Percentiles rank a stretch among this genome's conserved stretches.
phyloP scores from a whole-genome alignment of 2,113 vertebrate species.

The Siphamia tubifer region DNA sequence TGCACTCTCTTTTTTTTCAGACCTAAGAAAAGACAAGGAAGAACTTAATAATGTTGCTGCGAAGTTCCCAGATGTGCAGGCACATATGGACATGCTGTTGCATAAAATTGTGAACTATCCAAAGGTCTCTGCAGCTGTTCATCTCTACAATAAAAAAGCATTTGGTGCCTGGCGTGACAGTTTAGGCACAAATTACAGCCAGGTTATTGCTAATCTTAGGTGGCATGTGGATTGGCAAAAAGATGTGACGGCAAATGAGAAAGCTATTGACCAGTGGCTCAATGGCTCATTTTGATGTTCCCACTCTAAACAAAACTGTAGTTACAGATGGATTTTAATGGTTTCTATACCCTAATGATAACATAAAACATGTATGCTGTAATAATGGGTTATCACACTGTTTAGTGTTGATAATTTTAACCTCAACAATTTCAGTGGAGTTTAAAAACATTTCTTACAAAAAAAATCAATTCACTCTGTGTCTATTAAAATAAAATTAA shows the following conservation, averaged over 20 bases:
- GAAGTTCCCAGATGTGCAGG: conserved; percentile 77
- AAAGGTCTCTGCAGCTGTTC: conserved; percentile 84
- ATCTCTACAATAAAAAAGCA: conserved; percentile 86
- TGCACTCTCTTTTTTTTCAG: conserved; percentile 75
- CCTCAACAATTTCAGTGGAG: too few relatives aligned
- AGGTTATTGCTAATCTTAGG: conserved; percentile 87
- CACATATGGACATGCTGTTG: conserved; percentile 83
- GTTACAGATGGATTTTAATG: too few relatives aligned
- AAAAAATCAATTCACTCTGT: too few relatives aligned
- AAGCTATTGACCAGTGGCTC: conserved; percentile 86
- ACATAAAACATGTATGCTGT: too few relatives aligned
- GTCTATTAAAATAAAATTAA: too few relatives aligned
- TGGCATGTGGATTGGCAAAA: conserved; percentile 95
- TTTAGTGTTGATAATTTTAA: too few relatives aligned
- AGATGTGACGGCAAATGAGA: conserved; percentile 77
- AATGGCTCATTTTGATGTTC: conserved; percentile 20
- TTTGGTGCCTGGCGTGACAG: conserved; percentile 86
- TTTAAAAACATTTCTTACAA: too few relatives aligned
- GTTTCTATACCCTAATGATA: too few relatives aligned
- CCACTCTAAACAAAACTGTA: too few relatives aligned
- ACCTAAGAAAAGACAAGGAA: conserved; percentile 86
- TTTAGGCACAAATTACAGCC: conserved; percentile 86
- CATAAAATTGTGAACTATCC: conserved; percentile 87
- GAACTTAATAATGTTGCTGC: conserved; percentile 86
- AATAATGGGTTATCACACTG: too few relatives aligned